Evolutionary conservation across 2,113 vertebrate species (phyloP), one percentile per base, ranked within the genome.

Genomic region (Hiodon tergisus): DNA sequence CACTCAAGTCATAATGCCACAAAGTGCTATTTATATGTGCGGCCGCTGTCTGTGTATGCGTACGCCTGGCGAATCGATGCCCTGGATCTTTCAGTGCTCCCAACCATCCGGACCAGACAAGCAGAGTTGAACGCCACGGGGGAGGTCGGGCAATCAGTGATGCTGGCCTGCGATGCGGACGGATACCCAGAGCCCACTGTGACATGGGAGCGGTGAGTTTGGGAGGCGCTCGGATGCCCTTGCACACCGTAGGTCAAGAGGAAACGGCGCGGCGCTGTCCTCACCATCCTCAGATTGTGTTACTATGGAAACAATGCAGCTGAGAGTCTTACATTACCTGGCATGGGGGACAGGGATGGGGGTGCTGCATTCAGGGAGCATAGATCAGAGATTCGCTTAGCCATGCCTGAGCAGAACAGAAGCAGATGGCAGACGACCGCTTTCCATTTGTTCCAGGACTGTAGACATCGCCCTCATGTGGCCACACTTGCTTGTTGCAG

Each of bases 101-200:
- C 97, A 61, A 95, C 89, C 1, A 94, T 99, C 80, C 92, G 94
- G 0, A 92, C 94, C 81, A 85, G 94, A 77, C 93, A 95, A 85
- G 84, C 85, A 0, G 91, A 89, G 6, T 89, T 99, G 87, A 99
- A 99, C 4, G 94, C 96, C 65, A 99, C 97, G 0, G 97, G 96
- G 7, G 95, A 95, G 82, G 86, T 94, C 50, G 87, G 90, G 31
- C 89, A 89, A 83, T 87, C 93, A 0, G 94, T 94, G 69, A 88
- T 92, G 78, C 78, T 99, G 84, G 92, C 93, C n/a, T 99, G 97
- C 0, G 94, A 98, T 2, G 95, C 96, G 0, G 95, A 98, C 0
- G 97, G 97, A 58, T 99, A 94, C 79, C 97, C 97, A 0, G 94
- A 98, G 79, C 97, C 97, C 83, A 90, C 87, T 0, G 90, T 99